Base-by-base conservation (phyloP, 1,140 invertebrate genomes). In the Cylas formicarius region DNA sequence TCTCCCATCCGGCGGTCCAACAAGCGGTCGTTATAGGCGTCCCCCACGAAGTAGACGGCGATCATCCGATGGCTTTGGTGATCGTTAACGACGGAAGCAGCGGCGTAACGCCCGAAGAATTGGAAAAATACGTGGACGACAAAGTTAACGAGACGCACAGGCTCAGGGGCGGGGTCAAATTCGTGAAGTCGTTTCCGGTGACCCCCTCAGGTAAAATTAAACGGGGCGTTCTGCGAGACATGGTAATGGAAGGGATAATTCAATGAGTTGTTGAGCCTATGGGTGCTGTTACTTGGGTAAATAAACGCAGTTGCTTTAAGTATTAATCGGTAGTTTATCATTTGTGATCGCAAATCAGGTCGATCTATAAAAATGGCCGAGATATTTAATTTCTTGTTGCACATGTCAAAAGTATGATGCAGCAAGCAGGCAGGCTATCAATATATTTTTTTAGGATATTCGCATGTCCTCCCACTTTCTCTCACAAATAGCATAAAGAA, bases 11-110 rank as follows among this genome's bases (percentile, higher is more conserved):
- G 1, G 71, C 59, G 2, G 71, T 88, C 1, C 56, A 65, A 14
- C 81, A 86, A 44, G 78, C 68, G 2, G 81, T 75, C 0, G 83
- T 89, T 0, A 69, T 84, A 17, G 80, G 81, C 0, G 66, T 84
- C 22, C 73, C 78, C 0, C 69, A 86, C 46, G 62, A 70, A 10
- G 62, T 67, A 5, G 69, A 70, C 42, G 80, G 77, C 0, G 82
- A 88, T 48, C 58, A 78, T 10, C 76, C 81, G 0, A 68, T 74
- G 26, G 85, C 82, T 4, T 78, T 79, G 26, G 66, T 88, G 1
- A 73, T 81, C 0, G n/a, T 55, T 21, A 49, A 57, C 14, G 24
- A 38, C 9, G 40, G 22, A 11, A 23, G 7, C 8, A 35, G 24
- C 13, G 21, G 23, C 10, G 26, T 55, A 16, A 49, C 44, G 4